A percentile compares a stretch with the other conserved stretches of the same genome.
phyloP scores from a whole-genome alignment of 2,113 vertebrate species.

The Isichthys henryi region DNA sequence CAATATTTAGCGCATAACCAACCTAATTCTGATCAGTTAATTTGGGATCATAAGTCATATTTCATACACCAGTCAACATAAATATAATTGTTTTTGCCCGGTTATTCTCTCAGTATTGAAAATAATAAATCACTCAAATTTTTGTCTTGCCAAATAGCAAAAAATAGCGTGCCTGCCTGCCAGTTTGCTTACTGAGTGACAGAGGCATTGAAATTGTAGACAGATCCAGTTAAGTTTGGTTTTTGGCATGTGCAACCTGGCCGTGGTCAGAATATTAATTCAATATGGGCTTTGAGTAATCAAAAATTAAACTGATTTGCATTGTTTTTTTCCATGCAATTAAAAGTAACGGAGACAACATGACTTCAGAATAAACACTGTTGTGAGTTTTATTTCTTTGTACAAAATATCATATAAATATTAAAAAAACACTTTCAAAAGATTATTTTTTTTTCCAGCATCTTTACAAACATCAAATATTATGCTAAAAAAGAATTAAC shows the following conservation, averaged over 20 bases:
- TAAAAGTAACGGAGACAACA: slow-evolving; percentile 15
- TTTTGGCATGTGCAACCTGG: background rate
- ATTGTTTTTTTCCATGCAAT: background rate
- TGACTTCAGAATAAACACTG: background rate
- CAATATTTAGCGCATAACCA: background rate
- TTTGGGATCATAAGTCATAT: background rate
- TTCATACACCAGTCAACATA: background rate
- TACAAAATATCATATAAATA: slow-evolving; percentile 43
- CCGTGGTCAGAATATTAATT: background rate
- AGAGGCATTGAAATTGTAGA: background rate
- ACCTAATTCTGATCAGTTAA: background rate
- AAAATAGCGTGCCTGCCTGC: background rate
- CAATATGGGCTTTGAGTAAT: background rate
- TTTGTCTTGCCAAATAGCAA: background rate
- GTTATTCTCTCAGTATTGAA: background rate
- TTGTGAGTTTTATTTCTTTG: slow-evolving; percentile 45
- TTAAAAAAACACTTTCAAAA: slow-evolving; percentile 37
- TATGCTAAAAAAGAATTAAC: background rate
- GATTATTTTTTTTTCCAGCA: slow-evolving; percentile 39
- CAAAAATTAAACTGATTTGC: background rate
- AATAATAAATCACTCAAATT: background rate
- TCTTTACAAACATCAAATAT: slow-evolving; percentile 33
- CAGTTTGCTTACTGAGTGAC: background rate
- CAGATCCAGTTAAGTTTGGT: background rate
- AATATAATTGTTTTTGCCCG: background rate